A percentile compares a stretch with the other conserved stretches of the same genome.
These are phyloP conservation scores for Macrobrachium nipponense DNA, from an alignment of 1,140 invertebrate species.

Conservation along the genomic window DNA sequence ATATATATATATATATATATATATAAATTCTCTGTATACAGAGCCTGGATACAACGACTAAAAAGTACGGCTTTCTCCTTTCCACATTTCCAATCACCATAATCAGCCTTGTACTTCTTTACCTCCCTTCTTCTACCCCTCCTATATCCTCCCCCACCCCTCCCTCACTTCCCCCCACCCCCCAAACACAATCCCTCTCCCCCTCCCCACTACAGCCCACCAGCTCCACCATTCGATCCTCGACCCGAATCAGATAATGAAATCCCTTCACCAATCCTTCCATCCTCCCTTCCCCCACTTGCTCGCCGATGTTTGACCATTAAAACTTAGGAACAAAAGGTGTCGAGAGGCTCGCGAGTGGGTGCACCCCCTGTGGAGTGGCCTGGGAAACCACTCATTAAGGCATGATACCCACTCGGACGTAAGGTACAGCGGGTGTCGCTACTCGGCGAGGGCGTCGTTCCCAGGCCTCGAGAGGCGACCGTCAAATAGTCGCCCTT, in stretches of 20 bases:
- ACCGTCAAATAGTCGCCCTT: not conserved
- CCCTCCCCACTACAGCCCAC: too few species aligned
- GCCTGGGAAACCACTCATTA: conserved; percentile 57
- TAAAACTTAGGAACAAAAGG: conserved; percentile 36
- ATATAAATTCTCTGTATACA: too few species aligned
- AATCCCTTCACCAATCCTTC: not conserved
- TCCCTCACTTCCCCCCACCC: too few species aligned
- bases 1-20: too few species aligned
- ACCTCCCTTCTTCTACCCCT: too few species aligned
- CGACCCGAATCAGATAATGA: conserved; percentile 1
- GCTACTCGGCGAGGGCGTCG: not conserved
- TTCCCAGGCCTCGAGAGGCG: conserved; percentile 4
- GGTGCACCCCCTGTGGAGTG: conserved; percentile 39
- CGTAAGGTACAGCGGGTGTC: conserved; percentile 33
- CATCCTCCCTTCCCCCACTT: not conserved
- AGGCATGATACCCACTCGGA: conserved; percentile 53
- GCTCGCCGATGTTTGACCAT: conserved; percentile 36
- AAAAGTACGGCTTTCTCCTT: too few species aligned
- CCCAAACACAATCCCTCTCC: too few species aligned
- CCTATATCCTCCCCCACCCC: too few species aligned
- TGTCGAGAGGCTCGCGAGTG: conserved; percentile 37
- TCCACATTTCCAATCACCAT: too few species aligned
- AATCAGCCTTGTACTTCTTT: too few species aligned
- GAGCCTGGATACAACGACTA: too few species aligned
- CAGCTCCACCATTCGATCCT: not conserved